These are phyloP conservation scores for Slavum lentiscoides DNA, from an alignment of 2,888 invertebrate genomes.

Conservation along the genomic window DNA sequence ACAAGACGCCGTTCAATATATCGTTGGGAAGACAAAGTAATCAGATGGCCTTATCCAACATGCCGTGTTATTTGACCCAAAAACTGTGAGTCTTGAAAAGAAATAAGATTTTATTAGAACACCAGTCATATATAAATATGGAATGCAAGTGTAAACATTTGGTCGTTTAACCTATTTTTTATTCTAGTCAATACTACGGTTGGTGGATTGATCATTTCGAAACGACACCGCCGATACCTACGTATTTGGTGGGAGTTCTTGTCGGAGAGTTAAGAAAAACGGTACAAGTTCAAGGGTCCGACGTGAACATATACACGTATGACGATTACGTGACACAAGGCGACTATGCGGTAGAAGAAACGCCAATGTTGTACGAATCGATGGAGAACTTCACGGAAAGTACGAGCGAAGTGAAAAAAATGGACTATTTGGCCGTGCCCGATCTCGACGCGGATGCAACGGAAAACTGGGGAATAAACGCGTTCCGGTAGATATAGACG, in stretches of 20 bases:
- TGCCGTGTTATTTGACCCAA: slow-evolving; percentile 21
- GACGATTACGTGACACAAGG: slow-evolving; percentile 57
- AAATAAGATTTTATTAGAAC: no score
- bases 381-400: slow-evolving; percentile 68
- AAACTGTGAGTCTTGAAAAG: background rate
- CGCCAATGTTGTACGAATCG: slow-evolving; percentile 64
- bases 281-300: slow-evolving; percentile 49
- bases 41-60: slow-evolving; percentile 56
- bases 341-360: slow-evolving; percentile 64
- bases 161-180: background rate
- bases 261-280: slow-evolving; percentile 72
- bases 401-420: slow-evolving; percentile 65
- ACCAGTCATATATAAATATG: background rate
- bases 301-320: slow-evolving; percentile 54
- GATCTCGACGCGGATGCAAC: slow-evolving; percentile 78
- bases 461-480: slow-evolving; percentile 75
- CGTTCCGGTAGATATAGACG: slow-evolving; percentile 62
- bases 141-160: background rate
- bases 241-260: slow-evolving; percentile 80
- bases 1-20: slow-evolving; percentile 77
- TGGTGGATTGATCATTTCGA: slow-evolving; percentile 54
- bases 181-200: background rate
- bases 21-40: slow-evolving; percentile 64
- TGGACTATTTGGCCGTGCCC: slow-evolving; percentile 77
- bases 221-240: slow-evolving; percentile 56